Evolutionary conservation across 2,113 vertebrate species (phyloP), one percentile per base, ranked within the genome.

Genomic region (Clarias gariepinus): DNA sequence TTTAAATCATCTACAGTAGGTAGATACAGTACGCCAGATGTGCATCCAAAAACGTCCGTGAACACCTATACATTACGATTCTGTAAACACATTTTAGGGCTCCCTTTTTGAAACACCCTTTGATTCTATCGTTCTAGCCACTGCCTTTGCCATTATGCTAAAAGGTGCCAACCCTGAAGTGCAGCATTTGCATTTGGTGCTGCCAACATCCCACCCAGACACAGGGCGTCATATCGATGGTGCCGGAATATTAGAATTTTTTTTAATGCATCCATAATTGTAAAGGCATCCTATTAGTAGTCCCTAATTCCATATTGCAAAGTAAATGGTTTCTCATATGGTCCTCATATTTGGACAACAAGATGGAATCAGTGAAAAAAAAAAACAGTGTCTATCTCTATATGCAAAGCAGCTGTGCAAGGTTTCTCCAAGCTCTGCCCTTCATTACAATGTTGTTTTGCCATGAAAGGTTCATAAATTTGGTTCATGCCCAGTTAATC

Each of bases 181-280:
- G 55, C 53, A 58, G 18, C 28, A 79, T 58, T 79, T 3, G n/a
- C 15, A 58, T 2, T 58, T 79, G 25, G n/a, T 57, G 8, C 16
- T 78, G 77, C 77, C 77, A 79, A 58, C 53, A 58, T 55, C 28
- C 53, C 16, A 58, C 55, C 53, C n/a, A 79, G 18, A 76, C 36
- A 23, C 69, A 69, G 66, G 6, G 6, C 2, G 30, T 69, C 28
- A 68, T 30, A 71, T 71, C 7, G 30, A 71, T 36, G 30, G 16
- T 71, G 68, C 36, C 16, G 18, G 68, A 41, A 15, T 6, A 41
- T 73, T 73, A 23, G 36, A 8, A 28, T 53, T 53, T 57, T 78
- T n/a, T 5, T 78, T n/a, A 76, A 23, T 58, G n/a, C 16, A 78
- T 55, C 25, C 76, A 28, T 78, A 78, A 78, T 58, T 79, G n/a